Base-by-base conservation (phyloP, 2,113 vertebrate species). In the Strigops habroptila region DNA sequence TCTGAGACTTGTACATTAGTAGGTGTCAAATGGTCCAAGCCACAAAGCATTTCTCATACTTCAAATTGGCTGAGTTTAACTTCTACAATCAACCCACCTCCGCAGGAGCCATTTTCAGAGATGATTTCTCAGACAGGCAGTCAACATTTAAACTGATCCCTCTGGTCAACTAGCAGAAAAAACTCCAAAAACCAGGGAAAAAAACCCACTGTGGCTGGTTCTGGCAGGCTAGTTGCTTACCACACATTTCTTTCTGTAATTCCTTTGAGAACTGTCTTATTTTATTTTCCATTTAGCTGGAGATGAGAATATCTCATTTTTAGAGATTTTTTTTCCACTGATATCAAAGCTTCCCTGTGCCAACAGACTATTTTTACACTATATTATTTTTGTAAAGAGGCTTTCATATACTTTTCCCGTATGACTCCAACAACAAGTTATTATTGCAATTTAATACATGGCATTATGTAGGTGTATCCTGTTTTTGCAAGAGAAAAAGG, bases 281-380 rank as follows among this genome's bases (percentile, higher is more conserved):
- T 87, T 91, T 88, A 90, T 91, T 91, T 92, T 84, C 35, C 4
- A 10, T 86, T 95, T 86, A 71, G 51, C 60, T 92, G 39, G 80
- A 84, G 73, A 75, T 68, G 19, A 91, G 35, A 88, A 85, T 83
- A 87, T 84, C 43, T 27, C 10, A 51, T 59, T 94, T 95, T 86
- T 79, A 90, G 69, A 86, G 21, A 4, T 83, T 27, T 82, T 93
- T 90, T 91, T 37, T 16, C 67, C 46, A 51, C 41, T 69, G 59
- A 88, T 88, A 48, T 46, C 21, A 89, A 90, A 92, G 21, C n/a
- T 74, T 73, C 14, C 28, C 25, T 57, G 23, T 67, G 44, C 31
- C 59, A 86, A 51, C 24, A 93, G 37, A 27, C 18, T 79, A 46
- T 73, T 85, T 92, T 95, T 90, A 49, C 16, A 70, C 28, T 7